These are phyloP conservation scores for Aplocera efformata DNA, from an alignment of 2,888 invertebrate genomes.

Conservation along the genomic window DNA sequence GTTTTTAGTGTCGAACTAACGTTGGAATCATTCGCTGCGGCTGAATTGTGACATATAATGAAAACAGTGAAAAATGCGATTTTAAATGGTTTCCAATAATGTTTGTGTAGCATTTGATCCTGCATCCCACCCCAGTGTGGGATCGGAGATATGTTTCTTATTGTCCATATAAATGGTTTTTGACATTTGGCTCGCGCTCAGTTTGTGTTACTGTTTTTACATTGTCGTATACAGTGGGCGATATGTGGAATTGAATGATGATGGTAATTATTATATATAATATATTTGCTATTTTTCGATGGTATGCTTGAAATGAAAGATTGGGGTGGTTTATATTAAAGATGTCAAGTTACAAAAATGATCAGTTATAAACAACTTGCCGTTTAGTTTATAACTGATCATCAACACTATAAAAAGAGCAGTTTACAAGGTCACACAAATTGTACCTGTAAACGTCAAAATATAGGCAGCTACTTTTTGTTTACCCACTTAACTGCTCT, in stretches of 20 bases:
- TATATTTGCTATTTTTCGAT: too few relatives aligned
- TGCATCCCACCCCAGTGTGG: conserved; percentile 7
- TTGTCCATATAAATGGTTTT: conserved; percentile 56
- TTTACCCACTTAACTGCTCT: too few relatives aligned
- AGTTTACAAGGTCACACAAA: too few relatives aligned
- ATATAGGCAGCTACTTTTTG: too few relatives aligned
- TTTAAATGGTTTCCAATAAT: conserved; percentile 4
- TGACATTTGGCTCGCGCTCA: conserved; percentile 52
- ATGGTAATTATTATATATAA: conserved; percentile 44
- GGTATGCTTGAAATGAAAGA: too few relatives aligned
- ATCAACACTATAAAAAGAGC: too few relatives aligned
- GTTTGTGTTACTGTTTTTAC: conserved; percentile 47
- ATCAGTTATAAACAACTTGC: too few relatives aligned
- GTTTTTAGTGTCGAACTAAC: conserved; percentile 36
- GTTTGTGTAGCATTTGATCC: conserved; percentile 5
- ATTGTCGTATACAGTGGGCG: conserved; percentile 49
- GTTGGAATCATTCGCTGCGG: conserved; percentile 14
- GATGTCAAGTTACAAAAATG: too few relatives aligned
- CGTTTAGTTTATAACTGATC: too few relatives aligned
- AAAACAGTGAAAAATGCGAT: background rate
- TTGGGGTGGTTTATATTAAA: too few relatives aligned
- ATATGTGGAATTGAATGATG: conserved; percentile 54
- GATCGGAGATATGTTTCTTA: too few relatives aligned
- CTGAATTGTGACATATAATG: conserved; percentile 1
- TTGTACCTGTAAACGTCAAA: too few relatives aligned